Evolutionary conservation across 1,140 invertebrate genomes (phyloP), one percentile per base, ranked within the genome.

Genomic region (Gerris buenoi): DNA sequence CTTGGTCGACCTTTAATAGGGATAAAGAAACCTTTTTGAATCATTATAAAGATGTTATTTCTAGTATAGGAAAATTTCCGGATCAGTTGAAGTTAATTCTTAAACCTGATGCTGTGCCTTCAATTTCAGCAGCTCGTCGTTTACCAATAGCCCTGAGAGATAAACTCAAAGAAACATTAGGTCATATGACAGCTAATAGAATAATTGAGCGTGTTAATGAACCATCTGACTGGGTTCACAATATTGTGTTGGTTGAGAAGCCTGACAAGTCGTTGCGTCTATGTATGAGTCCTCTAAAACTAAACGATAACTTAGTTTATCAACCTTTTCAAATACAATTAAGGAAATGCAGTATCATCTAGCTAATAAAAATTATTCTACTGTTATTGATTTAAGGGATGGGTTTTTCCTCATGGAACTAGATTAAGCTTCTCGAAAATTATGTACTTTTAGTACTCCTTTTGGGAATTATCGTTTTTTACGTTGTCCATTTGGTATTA

Each of bases 181-280:
- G 72, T 61, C 68, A 71, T 26, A 67, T 76, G 66, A 67, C 27
- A 28, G 58, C 58, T 15, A 28, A 66, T n/a, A 70, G 67, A 22
- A 69, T 76, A 29, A 72, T 79, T 26, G 25, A 67, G 29, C 69
- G 73, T 71, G 72, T 75, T 57, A 70, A 74, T 65, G 68, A 71
- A 61, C 69, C 71, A 23, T 72, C 70, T 15, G 72, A 73, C 33
- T 82, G 79, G 78, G 73, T 74, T n/a, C 71, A 74, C 25, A 76
- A 76, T 25, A 69, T 77, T 33, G 72, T 80, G 0, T 66, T 74
- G 18, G 75, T 78, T 10, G 69, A 71, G 29, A 80, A 81, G 68
- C 63, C 68, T 59, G 71, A 77, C 67, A 75, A 73, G 3, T 68
- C 67, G 22, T 61, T 77, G 2, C 66, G 79, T 18, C 25, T 81